Evolutionary conservation across 2,797 vertebrate genomes (phyloP).

Genomic region (Synanceia verrucosa): DNA sequence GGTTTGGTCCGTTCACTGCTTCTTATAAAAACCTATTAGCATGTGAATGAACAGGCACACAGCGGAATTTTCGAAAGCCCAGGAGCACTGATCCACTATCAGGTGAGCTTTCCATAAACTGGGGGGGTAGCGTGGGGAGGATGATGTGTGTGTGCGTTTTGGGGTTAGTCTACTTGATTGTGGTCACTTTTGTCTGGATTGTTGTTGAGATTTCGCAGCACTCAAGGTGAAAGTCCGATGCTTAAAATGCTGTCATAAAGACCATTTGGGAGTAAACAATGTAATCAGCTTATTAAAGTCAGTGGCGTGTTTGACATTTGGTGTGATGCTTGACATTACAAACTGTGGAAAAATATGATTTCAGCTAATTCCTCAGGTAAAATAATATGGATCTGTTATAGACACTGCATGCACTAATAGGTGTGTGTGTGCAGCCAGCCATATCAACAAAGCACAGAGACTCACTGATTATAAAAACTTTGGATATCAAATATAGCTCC

Average conservation of each 20-base stretch:
- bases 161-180: constrained; percentile 1
- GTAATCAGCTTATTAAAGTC: constrained; percentile 52
- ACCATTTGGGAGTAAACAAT: constrained; percentile 43
- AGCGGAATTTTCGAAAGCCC: constrained; percentile 66
- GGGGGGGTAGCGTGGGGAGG: constrained; percentile 8
- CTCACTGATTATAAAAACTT: too few species aligned
- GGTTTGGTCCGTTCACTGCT: constrained; percentile 73
- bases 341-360: too few species aligned
- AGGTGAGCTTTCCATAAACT: constrained; percentile 70
- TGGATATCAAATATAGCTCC: too few species aligned
- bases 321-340: too few species aligned
- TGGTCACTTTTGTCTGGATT: constrained; percentile 15
- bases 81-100: constrained; percentile 71
- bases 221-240: neutral
- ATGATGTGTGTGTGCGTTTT: neutral
- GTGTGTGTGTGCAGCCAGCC: too few species aligned
- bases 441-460: too few species aligned
- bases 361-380: neutral
- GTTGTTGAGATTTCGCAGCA: constrained; percentile 32
- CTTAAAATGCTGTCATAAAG: constrained; percentile 33
- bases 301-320: neutral
- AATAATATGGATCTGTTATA: neutral
- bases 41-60: constrained; percentile 74
- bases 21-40: constrained; percentile 77
- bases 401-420: too few species aligned